Conservation (phyloP, 1,140 invertebrate genomes). For the Paramacrobiotus metropolitanus region DNA sequence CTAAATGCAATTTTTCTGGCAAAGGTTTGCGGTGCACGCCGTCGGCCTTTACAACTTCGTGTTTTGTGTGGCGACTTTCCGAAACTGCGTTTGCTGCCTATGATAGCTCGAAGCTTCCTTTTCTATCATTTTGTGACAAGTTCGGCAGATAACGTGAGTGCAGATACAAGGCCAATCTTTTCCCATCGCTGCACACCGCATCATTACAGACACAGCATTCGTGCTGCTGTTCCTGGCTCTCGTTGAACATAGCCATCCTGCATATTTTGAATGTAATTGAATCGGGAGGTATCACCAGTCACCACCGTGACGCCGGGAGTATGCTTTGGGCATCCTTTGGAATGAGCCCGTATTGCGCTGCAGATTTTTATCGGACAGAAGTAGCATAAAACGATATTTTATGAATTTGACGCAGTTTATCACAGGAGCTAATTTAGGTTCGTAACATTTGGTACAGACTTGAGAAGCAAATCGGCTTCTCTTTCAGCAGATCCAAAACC, state of each 20-base stretch:
- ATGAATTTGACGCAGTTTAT: background rate
- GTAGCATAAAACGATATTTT: too few species aligned
- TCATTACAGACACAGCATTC: background rate
- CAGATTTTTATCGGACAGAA: background rate
- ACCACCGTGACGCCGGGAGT: background rate
- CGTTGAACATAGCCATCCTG: background rate
- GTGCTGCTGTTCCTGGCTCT: background rate
- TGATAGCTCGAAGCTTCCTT: background rate
- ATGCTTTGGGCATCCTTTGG: background rate
- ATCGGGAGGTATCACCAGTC: background rate
- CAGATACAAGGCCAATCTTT: background rate
- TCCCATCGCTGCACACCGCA: background rate
- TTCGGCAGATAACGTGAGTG: background rate
- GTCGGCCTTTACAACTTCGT: background rate
- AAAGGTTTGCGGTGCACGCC: background rate
- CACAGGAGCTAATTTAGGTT: too few species aligned
- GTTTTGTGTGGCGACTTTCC: background rate
- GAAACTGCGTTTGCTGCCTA: background rate
- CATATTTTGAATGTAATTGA: background rate
- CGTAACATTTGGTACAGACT: too few species aligned
- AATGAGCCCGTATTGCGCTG: too few species aligned
- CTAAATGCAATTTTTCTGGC: background rate
- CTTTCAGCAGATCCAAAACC: too few species aligned
- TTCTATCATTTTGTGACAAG: background rate
- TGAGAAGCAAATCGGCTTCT: too few species aligned